Evolutionary conservation across 2,888 invertebrate species (phyloP).

Genomic region (Coelogynopora nodosa): DNA sequence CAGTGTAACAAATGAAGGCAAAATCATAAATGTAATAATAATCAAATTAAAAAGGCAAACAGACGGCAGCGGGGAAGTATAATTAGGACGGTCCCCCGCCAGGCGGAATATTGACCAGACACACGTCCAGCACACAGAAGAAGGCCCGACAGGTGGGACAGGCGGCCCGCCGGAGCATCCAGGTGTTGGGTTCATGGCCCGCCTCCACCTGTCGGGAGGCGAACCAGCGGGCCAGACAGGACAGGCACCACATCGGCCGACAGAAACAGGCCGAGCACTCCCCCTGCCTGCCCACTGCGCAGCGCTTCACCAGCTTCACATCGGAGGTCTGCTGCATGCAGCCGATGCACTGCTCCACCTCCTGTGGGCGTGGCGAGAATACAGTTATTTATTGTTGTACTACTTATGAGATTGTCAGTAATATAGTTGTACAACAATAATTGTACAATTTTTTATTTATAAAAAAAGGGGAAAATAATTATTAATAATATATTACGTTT

Average conservation of each 20-base stretch:
- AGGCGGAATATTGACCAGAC: background rate
- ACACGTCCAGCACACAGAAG: constrained; percentile 81
- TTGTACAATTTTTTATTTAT: no score
- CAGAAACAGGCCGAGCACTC: constrained; percentile 69
- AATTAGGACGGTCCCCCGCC: background rate
- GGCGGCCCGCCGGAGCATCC: constrained; percentile 77
- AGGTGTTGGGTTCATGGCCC: constrained; percentile 67
- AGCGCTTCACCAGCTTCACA: constrained; percentile 74
- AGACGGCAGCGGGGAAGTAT: no score
- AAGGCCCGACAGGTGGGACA: constrained; percentile 81
- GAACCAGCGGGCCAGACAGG: constrained; percentile 69
- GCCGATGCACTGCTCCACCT: constrained; percentile 78
- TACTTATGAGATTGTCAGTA: no score
- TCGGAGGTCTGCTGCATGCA: constrained; percentile 78
- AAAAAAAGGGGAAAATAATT: no score
- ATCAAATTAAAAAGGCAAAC: no score
- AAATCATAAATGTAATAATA: no score
- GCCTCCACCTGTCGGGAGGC: constrained; percentile 74
- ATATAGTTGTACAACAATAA: no score
- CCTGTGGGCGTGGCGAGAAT: constrained; percentile 65
- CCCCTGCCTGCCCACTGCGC: constrained; percentile 63
- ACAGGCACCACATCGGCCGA: constrained; percentile 82
- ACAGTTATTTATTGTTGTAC: constrained; percentile 38
- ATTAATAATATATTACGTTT: no score
- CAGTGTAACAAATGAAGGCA: no score